Evolutionary conservation across 1,140 invertebrate genomes (phyloP).

Genomic region (Araneus ventricosus): DNA sequence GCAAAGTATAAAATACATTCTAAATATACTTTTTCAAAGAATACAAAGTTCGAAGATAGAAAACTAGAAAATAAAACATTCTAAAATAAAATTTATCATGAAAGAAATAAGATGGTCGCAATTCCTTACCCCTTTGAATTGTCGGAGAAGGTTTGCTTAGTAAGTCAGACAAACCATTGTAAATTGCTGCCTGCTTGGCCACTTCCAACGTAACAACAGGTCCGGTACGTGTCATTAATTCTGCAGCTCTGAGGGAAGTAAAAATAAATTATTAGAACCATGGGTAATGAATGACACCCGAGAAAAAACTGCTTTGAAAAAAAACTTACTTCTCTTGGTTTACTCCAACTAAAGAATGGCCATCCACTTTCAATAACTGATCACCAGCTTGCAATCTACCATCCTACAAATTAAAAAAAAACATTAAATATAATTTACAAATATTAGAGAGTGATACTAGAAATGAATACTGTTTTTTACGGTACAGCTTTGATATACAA

Average conservation of each 20-base stretch:
- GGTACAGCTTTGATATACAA: no score
- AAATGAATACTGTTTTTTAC: no score
- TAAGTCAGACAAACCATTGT: conserved; percentile 96
- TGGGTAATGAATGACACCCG: neutral
- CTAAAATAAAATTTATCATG: neutral
- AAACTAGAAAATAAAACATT: neutral
- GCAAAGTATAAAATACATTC: neutral
- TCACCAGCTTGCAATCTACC: conserved; percentile 97
- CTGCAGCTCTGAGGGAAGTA: conserved; percentile 88
- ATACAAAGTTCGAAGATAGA: neutral
- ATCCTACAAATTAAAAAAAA: conserved; percentile 83
- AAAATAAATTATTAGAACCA: neutral
- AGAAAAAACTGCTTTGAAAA: neutral
- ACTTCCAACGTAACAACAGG: conserved; percentile 96
- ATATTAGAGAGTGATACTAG: no score
- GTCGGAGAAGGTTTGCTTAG: conserved; percentile 86
- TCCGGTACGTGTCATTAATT: conserved; percentile 96
- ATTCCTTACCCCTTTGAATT: conserved; percentile 87
- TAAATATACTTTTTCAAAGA: neutral
- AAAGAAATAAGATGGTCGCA: neutral
- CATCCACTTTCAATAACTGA: conserved; percentile 98
- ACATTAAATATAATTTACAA: no score
- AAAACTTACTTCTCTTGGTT: conserved; percentile 92
- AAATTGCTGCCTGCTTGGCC: conserved; percentile 97
- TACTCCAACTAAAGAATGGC: conserved; percentile 96